phyloP scores from a whole-genome alignment of 2,113 vertebrate species.

The Catharus fuscescens region DNA sequence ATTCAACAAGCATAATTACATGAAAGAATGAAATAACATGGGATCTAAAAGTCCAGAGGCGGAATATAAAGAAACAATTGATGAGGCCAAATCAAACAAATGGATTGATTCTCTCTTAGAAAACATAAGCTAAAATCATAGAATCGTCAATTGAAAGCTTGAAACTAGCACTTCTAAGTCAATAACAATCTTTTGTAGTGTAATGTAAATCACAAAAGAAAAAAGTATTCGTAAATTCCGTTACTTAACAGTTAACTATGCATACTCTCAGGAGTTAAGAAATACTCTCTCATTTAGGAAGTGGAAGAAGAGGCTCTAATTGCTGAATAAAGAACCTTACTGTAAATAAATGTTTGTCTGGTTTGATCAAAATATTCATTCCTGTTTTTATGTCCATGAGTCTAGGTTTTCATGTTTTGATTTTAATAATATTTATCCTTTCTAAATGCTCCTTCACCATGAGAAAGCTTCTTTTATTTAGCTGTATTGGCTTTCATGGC shows the following conservation, averaged over 20 bases:
- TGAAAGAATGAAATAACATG: not conserved
- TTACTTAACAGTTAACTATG: not conserved
- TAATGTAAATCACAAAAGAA: not conserved
- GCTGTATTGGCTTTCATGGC: not conserved
- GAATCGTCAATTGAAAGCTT: not conserved
- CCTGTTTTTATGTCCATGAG: not conserved
- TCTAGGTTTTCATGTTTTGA: not conserved
- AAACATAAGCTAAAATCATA: not conserved
- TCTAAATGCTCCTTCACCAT: not conserved
- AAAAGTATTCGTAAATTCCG: not conserved
- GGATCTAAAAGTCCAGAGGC: not conserved
- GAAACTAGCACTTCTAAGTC: not conserved
- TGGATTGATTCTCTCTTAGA: not conserved
- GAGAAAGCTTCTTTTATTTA: slow-evolving; percentile 3
- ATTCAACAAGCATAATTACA: not conserved
- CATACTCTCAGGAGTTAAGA: not conserved
- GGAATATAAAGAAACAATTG: slow-evolving; percentile 20
- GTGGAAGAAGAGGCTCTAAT: not conserved
- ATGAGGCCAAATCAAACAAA: slow-evolving; percentile 2
- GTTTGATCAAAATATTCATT: not conserved
- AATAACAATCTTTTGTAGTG: not conserved
- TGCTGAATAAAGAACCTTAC: not conserved
- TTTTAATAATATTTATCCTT: slow-evolving; percentile 22
- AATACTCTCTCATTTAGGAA: not conserved
- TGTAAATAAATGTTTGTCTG: not conserved